Evolutionary conservation across 1,140 invertebrate species (phyloP).

Genomic region (Chymomyza costata): DNA sequence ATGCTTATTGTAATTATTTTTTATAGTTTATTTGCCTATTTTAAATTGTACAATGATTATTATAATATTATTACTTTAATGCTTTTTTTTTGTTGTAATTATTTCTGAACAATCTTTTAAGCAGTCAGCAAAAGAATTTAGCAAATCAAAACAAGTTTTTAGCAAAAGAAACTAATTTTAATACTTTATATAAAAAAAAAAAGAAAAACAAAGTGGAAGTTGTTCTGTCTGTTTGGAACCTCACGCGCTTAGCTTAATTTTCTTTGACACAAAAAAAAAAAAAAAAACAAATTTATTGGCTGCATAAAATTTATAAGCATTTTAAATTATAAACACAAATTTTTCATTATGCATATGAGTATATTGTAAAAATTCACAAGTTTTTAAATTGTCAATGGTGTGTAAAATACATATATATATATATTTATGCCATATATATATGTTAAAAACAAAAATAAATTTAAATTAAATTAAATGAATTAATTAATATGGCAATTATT

Average conservation of each 20-base stretch:
- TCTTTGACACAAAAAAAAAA: too few species aligned
- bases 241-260: too few species aligned
- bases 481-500: constrained; percentile 26
- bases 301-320: too few species aligned
- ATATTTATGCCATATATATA: not conserved
- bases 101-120: not conserved
- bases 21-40: constrained; percentile 43
- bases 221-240: too few species aligned
- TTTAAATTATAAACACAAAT: too few species aligned
- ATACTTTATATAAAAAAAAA: too few species aligned
- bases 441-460: constrained; percentile 3
- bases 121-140: not conserved
- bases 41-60: constrained; percentile 21
- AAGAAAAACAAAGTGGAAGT: too few species aligned
- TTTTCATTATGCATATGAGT: too few species aligned
- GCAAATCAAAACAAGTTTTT: not conserved
- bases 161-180: not conserved
- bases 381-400: too few species aligned
- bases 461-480: constrained; percentile 24
- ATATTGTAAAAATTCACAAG: too few species aligned
- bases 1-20: constrained; percentile 45
- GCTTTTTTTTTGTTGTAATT: constrained; percentile 3
- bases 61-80: constrained; percentile 30
- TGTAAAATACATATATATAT: too few species aligned
- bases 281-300: not conserved